Evolutionary conservation across 2,113 vertebrate species (phyloP).

Genomic region (Neopipo cinnamomea): DNA sequence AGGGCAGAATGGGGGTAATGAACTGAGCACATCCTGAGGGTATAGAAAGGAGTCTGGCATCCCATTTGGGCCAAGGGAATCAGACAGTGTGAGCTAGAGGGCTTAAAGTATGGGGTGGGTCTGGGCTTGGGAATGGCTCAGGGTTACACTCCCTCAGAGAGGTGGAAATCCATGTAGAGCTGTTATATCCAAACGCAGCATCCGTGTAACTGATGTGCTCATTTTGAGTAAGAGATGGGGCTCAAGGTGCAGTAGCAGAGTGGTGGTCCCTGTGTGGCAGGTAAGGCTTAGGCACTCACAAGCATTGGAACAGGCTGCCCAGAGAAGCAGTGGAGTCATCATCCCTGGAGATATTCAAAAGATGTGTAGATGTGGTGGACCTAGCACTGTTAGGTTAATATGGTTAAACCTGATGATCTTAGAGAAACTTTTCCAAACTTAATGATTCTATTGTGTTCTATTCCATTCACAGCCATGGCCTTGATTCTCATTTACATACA

Average conservation of each 20-base stretch:
- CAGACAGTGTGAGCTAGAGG: neutral
- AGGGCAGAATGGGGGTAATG: fast-evolving
- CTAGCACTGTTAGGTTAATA: neutral
- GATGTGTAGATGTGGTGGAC: neutral
- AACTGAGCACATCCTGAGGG: neutral
- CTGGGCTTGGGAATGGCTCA: neutral
- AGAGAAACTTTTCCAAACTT: neutral
- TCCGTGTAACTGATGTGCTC: neutral
- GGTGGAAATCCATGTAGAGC: neutral
- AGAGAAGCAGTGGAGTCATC: neutral
- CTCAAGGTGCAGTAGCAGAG: neutral
- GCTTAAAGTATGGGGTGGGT: neutral
- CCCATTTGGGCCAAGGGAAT: neutral
- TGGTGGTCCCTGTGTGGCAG: neutral
- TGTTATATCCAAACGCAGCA: neutral
- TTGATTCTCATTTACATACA: neutral
- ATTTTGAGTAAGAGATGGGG: neutral
- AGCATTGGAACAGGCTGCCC: neutral
- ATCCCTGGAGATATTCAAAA: neutral
- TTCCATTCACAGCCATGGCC: neutral
- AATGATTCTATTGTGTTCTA: neutral
- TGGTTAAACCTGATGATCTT: neutral
- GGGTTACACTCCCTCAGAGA: neutral
- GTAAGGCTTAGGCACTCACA: neutral
- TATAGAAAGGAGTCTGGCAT: neutral